Evolutionary conservation across 2,113 vertebrate species (phyloP).

Genomic region (Gadus macrocephalus): DNA sequence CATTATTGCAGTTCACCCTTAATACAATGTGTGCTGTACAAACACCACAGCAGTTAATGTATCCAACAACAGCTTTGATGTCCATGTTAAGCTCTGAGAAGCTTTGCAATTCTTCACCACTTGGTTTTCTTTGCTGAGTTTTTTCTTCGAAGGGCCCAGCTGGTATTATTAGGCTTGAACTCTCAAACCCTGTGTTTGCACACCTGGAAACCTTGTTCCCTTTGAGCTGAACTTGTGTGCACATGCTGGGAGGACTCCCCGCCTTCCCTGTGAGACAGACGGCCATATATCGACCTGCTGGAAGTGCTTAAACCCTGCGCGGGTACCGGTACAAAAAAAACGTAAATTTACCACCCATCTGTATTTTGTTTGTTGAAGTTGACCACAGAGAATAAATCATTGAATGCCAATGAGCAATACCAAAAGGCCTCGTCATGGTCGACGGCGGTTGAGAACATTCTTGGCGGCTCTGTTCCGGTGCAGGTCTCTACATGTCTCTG

Average conservation of each 20-base stretch:
- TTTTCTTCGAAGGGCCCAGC: conserved; percentile 4
- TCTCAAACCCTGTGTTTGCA: conserved; percentile 28
- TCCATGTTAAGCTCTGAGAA: too few relatives aligned
- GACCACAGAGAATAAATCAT: not conserved
- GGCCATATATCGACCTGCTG: too few relatives aligned
- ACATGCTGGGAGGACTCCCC: conserved; percentile 11
- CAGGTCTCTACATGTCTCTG: not conserved
- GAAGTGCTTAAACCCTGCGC: not conserved
- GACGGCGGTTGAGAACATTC: not conserved
- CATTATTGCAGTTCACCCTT: too few relatives aligned
- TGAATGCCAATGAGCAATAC: not conserved
- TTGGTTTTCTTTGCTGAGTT: not conserved
- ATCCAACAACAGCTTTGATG: not conserved
- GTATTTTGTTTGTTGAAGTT: not conserved
- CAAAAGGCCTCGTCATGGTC: not conserved
- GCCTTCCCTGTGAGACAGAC: not conserved
- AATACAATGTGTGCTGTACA: not conserved
- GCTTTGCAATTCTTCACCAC: too few relatives aligned
- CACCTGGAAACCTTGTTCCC: conserved; percentile 42
- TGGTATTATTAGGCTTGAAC: conserved; percentile 34
- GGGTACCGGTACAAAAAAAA: not conserved
- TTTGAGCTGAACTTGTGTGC: conserved; percentile 34
- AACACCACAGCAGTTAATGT: not conserved
- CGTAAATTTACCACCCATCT: not conserved
- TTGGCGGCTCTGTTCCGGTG: not conserved